These are phyloP conservation scores for Melikaiella ostensackeni DNA, from an alignment of 2,888 invertebrate genomes.

Conservation along the genomic window DNA sequence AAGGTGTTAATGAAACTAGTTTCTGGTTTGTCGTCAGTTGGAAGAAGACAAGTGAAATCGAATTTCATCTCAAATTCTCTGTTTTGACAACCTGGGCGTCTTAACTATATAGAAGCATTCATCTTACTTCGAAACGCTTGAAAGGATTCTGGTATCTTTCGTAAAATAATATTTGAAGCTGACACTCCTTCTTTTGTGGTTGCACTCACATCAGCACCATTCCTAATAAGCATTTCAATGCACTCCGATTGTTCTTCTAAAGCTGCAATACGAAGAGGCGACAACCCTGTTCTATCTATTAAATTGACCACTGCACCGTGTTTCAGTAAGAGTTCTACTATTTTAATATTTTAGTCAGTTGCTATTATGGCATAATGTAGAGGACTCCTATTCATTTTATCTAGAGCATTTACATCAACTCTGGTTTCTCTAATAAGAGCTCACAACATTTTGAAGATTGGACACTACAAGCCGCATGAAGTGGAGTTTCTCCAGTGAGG, in stretches of 20 bases:
- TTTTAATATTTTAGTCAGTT: constrained; percentile 65
- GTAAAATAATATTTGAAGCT: constrained; percentile 76
- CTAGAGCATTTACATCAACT: constrained; percentile 74
- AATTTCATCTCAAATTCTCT: constrained; percentile 74
- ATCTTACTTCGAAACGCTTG: constrained; percentile 75
- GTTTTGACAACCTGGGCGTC: constrained; percentile 70
- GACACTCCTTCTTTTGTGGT: constrained; percentile 76
- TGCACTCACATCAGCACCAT: constrained; percentile 78
- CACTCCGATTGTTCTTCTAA: constrained; percentile 77
- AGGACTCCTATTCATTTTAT: constrained; percentile 74
- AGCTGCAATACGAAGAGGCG: constrained; percentile 78
- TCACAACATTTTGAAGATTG: constrained; percentile 72
- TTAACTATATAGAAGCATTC: constrained; percentile 72
- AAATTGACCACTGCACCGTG: constrained; percentile 72
- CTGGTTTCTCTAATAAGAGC: constrained; percentile 65
- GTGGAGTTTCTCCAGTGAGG: constrained; percentile 76
- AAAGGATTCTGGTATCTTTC: constrained; percentile 77
- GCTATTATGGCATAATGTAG: constrained; percentile 77
- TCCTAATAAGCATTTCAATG: constrained; percentile 75
- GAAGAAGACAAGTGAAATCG: constrained; percentile 73
- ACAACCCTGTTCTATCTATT: constrained; percentile 74
- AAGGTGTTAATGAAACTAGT: constrained; percentile 77
- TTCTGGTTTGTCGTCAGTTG: constrained; percentile 73
- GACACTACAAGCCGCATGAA: constrained; percentile 78
- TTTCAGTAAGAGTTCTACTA: constrained; percentile 69